Evolutionary conservation across 2,888 invertebrate genomes (phyloP).

Genomic region (Apomyelois bistriatella): DNA sequence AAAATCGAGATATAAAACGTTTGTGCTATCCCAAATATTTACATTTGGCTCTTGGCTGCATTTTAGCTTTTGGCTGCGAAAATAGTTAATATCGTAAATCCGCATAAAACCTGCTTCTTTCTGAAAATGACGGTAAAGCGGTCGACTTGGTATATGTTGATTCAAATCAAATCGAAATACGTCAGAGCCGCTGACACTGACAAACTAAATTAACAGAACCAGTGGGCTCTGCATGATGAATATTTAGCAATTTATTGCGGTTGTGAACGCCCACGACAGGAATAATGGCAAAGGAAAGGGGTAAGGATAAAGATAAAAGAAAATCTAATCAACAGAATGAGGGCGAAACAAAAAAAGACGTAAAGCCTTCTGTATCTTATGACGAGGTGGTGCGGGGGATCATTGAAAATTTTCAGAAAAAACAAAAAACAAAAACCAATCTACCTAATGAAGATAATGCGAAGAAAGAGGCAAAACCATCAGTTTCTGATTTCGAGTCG

Average conservation of each 20-base stretch:
- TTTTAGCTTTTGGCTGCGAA: neutral
- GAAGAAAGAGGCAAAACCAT: slow-evolving; percentile 23
- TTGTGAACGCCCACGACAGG: slow-evolving; percentile 10
- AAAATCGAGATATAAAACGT: neutral
- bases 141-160: slow-evolving; percentile 29
- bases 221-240: slow-evolving; percentile 31
- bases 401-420: slow-evolving; percentile 18
- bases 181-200: slow-evolving; percentile 7
- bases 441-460: slow-evolving; percentile 27
- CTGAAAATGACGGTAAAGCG: slow-evolving; percentile 14
- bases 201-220: slow-evolving; percentile 27
- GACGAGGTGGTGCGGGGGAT: slow-evolving; percentile 31
- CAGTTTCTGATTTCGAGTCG: slow-evolving; percentile 18
- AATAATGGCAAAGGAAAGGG: slow-evolving; percentile 36
- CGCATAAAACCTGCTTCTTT: slow-evolving; percentile 2
- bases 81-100: neutral
- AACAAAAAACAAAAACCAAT: slow-evolving; percentile 30
- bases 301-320: slow-evolving; percentile 32
- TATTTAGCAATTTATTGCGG: slow-evolving; percentile 17
- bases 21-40: slow-evolving; percentile 2
- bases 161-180: slow-evolving; percentile 13
- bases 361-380: slow-evolving; percentile 16
- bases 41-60: neutral
- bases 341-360: slow-evolving; percentile 26
- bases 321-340: slow-evolving; percentile 31